phyloP scores from a whole-genome alignment of 2,797 vertebrate genomes.

The Malurus leucopterus region DNA sequence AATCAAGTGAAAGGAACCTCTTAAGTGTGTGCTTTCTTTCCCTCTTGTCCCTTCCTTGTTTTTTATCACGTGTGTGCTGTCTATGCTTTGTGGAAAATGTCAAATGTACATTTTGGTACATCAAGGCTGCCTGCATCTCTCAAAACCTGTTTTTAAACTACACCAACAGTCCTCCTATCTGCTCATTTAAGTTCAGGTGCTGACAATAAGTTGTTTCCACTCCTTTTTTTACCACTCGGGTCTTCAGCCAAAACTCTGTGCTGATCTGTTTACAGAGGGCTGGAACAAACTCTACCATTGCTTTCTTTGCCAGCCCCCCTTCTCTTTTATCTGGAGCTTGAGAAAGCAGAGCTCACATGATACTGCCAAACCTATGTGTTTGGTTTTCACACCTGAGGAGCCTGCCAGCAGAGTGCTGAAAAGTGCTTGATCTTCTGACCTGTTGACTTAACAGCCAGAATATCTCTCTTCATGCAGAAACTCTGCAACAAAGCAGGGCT shows the following conservation, averaged over 20 bases:
- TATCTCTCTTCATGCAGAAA: background rate
- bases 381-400: constrained; percentile 5
- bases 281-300: background rate
- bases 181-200: background rate
- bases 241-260: background rate
- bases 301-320: background rate
- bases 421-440: background rate
- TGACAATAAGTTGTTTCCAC: background rate
- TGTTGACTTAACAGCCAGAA: background rate
- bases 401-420: background rate
- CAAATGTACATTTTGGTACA: background rate
- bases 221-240: background rate
- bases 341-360: background rate
- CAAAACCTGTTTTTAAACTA: background rate
- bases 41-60: rapidly evolving
- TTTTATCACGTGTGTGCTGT: background rate
- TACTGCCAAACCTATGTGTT: background rate
- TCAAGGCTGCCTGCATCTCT: background rate
- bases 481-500: background rate
- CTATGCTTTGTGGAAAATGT: background rate
- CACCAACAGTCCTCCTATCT: background rate
- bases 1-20: background rate
- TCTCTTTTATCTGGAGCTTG: background rate
- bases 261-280: background rate
- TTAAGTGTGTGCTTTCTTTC: background rate